Evolutionary conservation across 2,888 invertebrate genomes (phyloP).

Genomic region (Rhingia rostrata): DNA sequence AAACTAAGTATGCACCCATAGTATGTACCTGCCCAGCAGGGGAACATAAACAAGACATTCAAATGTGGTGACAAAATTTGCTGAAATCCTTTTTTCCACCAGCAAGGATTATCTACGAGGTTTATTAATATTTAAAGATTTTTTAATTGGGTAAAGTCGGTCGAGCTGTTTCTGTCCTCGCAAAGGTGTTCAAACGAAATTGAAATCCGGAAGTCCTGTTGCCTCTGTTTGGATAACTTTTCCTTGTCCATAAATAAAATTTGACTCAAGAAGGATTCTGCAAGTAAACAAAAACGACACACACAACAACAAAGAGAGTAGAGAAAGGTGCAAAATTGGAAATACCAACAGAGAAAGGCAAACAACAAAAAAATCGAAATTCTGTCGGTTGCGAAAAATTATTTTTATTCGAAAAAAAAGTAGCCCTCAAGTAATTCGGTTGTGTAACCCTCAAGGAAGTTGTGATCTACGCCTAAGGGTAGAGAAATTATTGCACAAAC

Average conservation of each 20-base stretch:
- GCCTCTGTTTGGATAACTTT: constrained; percentile 41
- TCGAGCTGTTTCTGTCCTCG: neutral
- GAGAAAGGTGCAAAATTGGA: constrained; percentile 21
- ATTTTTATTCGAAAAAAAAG: neutral
- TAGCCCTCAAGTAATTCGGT: constrained; percentile 14
- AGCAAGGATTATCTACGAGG: constrained; percentile 12
- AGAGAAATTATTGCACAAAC: constrained; percentile 10
- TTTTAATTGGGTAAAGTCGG: constrained; percentile 24
- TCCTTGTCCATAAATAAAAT: constrained; percentile 20
- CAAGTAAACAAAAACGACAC: constrained; percentile 14
- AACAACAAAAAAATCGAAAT: neutral
- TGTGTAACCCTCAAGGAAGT: neutral
- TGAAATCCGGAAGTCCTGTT: constrained; percentile 38
- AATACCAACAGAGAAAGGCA: neutral
- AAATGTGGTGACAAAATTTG: neutral
- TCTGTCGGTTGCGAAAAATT: neutral
- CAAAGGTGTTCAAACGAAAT: constrained; percentile 29
- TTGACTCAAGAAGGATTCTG: constrained; percentile 7
- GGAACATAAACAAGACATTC: constrained; percentile 9
- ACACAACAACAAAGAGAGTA: neutral
- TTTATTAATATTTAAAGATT: constrained; percentile 41
- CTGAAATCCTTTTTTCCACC: neutral
- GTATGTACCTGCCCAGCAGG: constrained; percentile 31
- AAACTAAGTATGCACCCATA: neutral
- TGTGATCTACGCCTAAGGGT: constrained; percentile 15